Evolutionary conservation across 2,113 vertebrate species (phyloP).

Genomic region (Centropus unirufus): DNA sequence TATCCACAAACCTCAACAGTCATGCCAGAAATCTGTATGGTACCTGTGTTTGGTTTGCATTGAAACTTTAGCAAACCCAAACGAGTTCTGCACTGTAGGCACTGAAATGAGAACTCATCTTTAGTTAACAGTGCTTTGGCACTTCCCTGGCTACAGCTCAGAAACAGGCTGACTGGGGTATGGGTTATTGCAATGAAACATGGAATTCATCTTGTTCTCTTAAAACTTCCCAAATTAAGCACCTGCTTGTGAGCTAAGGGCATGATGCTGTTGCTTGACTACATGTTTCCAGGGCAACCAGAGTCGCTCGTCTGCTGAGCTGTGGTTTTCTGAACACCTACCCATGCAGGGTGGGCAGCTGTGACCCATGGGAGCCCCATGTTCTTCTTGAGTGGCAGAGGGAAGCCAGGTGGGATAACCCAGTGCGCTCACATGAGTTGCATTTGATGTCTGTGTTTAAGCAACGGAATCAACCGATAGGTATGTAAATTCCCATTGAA

Average conservation of each 20-base stretch:
- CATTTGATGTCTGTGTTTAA: background rate
- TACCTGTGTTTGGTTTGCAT: background rate
- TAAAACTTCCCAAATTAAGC: background rate
- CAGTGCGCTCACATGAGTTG: background rate
- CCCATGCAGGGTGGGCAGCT: accelerated
- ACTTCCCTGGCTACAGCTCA: background rate
- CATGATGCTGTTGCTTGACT: background rate
- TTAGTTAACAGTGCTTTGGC: background rate
- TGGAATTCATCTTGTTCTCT: background rate
- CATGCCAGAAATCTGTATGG: background rate
- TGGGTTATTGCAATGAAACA: background rate
- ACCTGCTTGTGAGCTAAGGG: background rate
- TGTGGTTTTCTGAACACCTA: background rate
- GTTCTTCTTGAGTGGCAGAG: background rate
- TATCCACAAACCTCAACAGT: background rate
- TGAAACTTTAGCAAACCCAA: background rate
- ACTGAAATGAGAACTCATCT: background rate
- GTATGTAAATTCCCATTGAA: background rate
- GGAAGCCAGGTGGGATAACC: background rate
- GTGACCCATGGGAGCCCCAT: background rate
- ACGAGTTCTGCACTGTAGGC: background rate
- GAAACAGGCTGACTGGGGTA: background rate
- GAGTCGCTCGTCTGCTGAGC: background rate
- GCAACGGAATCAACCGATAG: background rate
- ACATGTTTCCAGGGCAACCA: background rate